These are phyloP conservation scores for Brachystomella parvula DNA, from an alignment of 1,140 invertebrate species.

Conservation along the genomic window DNA sequence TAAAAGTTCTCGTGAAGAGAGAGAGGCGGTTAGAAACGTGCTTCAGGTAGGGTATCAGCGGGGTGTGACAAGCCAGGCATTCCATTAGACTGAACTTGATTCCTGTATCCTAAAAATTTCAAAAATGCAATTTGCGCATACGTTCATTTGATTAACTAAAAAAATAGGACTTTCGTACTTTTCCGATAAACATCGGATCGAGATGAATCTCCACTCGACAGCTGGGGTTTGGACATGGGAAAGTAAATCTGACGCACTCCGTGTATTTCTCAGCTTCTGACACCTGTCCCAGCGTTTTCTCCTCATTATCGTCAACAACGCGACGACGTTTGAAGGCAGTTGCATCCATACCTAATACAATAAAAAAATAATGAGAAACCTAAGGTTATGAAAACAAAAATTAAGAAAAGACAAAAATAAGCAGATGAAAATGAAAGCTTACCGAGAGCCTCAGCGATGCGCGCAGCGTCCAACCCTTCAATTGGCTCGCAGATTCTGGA, in stretches of 20 bases:
- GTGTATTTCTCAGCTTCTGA: constrained; percentile 62
- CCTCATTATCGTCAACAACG: constrained; percentile 46
- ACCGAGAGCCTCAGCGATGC: constrained; percentile 84
- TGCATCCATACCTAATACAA: constrained; percentile 47
- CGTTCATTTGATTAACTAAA: too few relatives aligned
- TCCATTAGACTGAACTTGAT: constrained; percentile 51
- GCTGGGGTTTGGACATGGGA: constrained; percentile 43
- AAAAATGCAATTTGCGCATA: constrained; percentile 48
- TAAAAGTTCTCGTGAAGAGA: constrained; percentile 55
- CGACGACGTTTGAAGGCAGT: constrained; percentile 45
- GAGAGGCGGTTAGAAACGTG: constrained; percentile 65
- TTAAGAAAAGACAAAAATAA: not conserved
- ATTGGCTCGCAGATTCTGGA: constrained; percentile 90
- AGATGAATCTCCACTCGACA: constrained; percentile 46
- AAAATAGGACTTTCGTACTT: constrained; percentile 32
- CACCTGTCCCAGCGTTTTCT: constrained; percentile 47
- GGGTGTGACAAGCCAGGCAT: constrained; percentile 55
- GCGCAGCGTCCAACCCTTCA: constrained; percentile 79
- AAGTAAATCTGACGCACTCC: constrained; percentile 55
- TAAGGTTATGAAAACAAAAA: constrained; percentile 8
- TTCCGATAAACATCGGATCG: constrained; percentile 42
- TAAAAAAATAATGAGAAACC: constrained; percentile 10
- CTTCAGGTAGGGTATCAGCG: constrained; percentile 55
- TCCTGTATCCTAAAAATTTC: constrained; percentile 45
- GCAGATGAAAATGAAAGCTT: constrained; percentile 17